Base-by-base conservation (phyloP, 2,797 vertebrate genomes). In the Sphaeramia orbicularis region DNA sequence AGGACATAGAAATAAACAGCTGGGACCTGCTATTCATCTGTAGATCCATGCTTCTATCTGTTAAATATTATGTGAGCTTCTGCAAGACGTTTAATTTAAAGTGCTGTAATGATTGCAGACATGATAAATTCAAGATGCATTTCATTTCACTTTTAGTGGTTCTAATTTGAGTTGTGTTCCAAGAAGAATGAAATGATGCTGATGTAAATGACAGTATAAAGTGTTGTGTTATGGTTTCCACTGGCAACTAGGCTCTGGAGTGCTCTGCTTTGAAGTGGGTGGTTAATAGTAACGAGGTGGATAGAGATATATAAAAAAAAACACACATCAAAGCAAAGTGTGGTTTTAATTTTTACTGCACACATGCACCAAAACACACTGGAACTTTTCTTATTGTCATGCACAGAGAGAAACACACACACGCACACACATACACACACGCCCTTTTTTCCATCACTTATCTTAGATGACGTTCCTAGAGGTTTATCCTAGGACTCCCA, bases 191-290 rank as follows among this genome's bases (percentile, higher is more conserved):
- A 49, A 78, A 62, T 57, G 41, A 66, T 76, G 30, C 41, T 45
- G 30, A 37, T 68, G n/a, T 75, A 53, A 59, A 45, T 76, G 71
- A 76, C 71, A 64, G 37, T 42, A 57, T 67, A 14, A 64, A 52
- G 45, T 69, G 53, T 59, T 72, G 37, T 60, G 51, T 61, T 70
- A 69, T 48, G 52, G 77, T 88, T 82, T 87, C 81, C 73, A 72
- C 8, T 71, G 72, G 78, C 84, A 84, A 87, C 81, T 14, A 65
- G 53, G 53, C 11, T 16, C 55, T 11, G 41, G 44, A 74, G 51
- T 4, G 3, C 61, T 64, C 32, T 32, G 18, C 74, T 86, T 86
- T 84, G 74, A 89, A 78, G 78, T 74, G 59, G 53, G 61, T 66
- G 63, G 19, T 64, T 66, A 10, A 74, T 68, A 79, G 57, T 82